phyloP scores from a whole-genome alignment of 2,113 vertebrate genomes.

The Stigmatopora nigra region DNA sequence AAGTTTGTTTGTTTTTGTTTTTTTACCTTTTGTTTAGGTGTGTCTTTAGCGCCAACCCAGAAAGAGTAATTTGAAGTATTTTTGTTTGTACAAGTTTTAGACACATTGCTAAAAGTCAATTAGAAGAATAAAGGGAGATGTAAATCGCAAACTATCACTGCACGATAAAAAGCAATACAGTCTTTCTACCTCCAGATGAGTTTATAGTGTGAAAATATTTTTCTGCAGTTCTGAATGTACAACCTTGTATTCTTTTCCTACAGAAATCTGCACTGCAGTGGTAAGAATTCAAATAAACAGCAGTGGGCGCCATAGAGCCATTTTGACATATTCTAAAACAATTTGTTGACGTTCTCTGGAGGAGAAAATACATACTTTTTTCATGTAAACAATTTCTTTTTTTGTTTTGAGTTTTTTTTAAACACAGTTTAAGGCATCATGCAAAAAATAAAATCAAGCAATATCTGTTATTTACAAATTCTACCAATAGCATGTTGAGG shows the following conservation, averaged over 20 bases:
- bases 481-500: slow-evolving; percentile 44
- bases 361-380: slow-evolving; percentile 40
- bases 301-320: slow-evolving; percentile 43
- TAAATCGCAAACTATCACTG: not conserved
- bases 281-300: slow-evolving; percentile 9
- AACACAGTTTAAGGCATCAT: slow-evolving; percentile 74
- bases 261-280: slow-evolving; percentile 42
- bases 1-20: not conserved
- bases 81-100: slow-evolving; percentile 5
- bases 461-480: slow-evolving; percentile 53
- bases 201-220: not conserved
- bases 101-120: slow-evolving; percentile 21
- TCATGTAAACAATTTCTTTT: slow-evolving; percentile 66
- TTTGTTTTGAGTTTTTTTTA: slow-evolving; percentile 36
- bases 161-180: not conserved
- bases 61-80: not conserved
- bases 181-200: too few relatives aligned
- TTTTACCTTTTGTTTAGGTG: slow-evolving; percentile 1
- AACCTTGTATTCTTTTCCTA: slow-evolving; percentile 3
- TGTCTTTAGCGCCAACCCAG: not conserved
- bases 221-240: not conserved
- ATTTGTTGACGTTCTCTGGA: not conserved
- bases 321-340: not conserved
- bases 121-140: not conserved
- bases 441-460: slow-evolving; percentile 62